phyloP scores from a whole-genome alignment of 2,888 invertebrate species.

The Plusia festucae region DNA sequence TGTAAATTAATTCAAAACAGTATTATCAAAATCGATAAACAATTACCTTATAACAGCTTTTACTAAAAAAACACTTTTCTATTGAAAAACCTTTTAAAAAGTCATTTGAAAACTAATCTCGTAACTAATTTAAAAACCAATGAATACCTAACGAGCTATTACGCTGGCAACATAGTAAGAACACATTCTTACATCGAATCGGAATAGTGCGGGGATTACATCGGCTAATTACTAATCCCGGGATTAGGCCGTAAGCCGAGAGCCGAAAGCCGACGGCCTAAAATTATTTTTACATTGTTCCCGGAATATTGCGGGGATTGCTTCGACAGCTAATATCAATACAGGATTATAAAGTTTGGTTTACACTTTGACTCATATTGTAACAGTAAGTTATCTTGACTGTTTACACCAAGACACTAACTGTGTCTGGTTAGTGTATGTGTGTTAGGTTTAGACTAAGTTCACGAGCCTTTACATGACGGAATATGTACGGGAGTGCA shows the following conservation, averaged over 20 bases:
- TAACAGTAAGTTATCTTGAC: background rate
- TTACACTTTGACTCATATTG: background rate
- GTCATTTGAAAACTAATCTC: background rate
- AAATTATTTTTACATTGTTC: too few species aligned
- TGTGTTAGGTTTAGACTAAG: too few species aligned
- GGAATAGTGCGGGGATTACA: slow-evolving; percentile 18
- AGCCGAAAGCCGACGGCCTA: background rate
- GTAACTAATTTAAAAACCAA: background rate
- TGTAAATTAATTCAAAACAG: too few species aligned
- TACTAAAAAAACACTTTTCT: too few species aligned
- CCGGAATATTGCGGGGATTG: background rate
- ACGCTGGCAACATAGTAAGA: too few species aligned
- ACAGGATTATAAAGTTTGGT: background rate
- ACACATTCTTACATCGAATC: slow-evolving; percentile 1
- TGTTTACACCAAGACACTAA: too few species aligned
- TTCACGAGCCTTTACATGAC: too few species aligned
- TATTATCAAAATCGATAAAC: too few species aligned
- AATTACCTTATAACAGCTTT: too few species aligned
- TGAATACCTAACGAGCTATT: background rate
- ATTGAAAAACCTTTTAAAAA: background rate
- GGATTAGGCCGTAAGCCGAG: background rate
- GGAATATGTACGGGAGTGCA: too few species aligned
- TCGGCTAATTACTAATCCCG: background rate
- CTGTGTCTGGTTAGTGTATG: too few species aligned
- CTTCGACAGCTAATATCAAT: too few species aligned